Conservation (phyloP, 2,113 vertebrate genomes). For the Acinonyx jubatus region DNA sequence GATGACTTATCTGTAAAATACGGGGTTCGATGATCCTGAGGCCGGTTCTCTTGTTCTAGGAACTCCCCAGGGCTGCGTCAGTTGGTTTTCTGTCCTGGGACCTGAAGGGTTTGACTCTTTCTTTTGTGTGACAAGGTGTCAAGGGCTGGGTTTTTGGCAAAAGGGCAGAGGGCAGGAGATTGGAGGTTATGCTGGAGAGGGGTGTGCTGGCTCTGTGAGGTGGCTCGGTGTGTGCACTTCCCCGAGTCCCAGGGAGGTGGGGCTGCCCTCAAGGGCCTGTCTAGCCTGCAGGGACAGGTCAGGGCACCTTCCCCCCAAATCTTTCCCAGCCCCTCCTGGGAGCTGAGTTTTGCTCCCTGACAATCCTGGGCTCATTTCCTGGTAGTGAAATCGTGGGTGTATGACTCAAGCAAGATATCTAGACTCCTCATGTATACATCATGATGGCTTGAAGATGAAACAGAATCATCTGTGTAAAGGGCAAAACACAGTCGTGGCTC, state of each 20-base stretch:
- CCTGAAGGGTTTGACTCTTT: neutral
- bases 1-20: neutral
- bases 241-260: neutral
- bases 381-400: neutral
- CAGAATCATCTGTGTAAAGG: neutral
- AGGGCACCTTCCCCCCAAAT: neutral
- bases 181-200: fast-evolving
- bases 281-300: neutral
- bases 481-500: fast-evolving
- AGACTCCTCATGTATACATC: too few relatives aligned
- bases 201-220: neutral
- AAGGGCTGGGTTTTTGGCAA: neutral
- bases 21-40: neutral
- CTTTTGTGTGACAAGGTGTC: neutral
- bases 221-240: too few relatives aligned
- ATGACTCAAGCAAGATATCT: too few relatives aligned
- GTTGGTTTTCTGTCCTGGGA: neutral
- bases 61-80: neutral
- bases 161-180: neutral
- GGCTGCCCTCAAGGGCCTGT: too few relatives aligned
- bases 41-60: neutral
- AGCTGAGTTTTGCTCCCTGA: neutral
- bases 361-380: neutral
- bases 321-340: neutral
- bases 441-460: neutral